Evolutionary conservation across 2,888 invertebrate genomes (phyloP).

Genomic region (Drosophila nigricruria): DNA sequence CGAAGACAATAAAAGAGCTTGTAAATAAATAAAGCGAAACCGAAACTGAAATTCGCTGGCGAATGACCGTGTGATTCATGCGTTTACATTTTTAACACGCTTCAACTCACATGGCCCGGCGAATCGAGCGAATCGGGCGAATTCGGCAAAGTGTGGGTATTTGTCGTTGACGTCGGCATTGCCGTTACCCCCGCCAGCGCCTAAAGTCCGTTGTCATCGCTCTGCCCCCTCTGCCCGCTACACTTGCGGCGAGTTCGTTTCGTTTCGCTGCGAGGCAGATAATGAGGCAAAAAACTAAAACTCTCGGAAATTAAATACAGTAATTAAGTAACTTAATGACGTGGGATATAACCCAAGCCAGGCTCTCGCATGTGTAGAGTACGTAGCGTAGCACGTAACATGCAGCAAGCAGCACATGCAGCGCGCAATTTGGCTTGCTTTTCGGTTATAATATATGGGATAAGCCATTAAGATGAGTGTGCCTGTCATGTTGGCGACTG

Average conservation of each 20-base stretch:
- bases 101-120: conserved; percentile 65
- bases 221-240: neutral
- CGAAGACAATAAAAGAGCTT: conserved; percentile 44
- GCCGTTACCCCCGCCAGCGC: neutral
- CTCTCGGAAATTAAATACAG: conserved; percentile 76
- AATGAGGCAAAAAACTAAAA: conserved; percentile 64
- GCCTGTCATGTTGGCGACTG: conserved; percentile 29
- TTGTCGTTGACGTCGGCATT: conserved; percentile 5
- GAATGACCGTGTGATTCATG: conserved; percentile 67
- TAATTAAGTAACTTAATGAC: conserved; percentile 80
- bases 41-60: conserved; percentile 51
- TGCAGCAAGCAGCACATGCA: conserved; percentile 33
- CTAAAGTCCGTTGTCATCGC: neutral
- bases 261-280: conserved; percentile 50
- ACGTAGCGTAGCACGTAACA: conserved; percentile 12
- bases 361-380: conserved; percentile 4
- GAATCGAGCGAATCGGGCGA: conserved; percentile 17
- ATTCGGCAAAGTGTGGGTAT: neutral
- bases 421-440: conserved; percentile 28
- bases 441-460: conserved; percentile 28
- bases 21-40: conserved; percentile 50
- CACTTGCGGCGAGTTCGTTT: conserved; percentile 24
- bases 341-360: conserved; percentile 63
- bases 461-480: conserved; percentile 45
- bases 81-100: conserved; percentile 71